These are phyloP conservation scores for Melanocharis versteri DNA, from an alignment of 2,113 vertebrate genomes.

Conservation along the genomic window DNA sequence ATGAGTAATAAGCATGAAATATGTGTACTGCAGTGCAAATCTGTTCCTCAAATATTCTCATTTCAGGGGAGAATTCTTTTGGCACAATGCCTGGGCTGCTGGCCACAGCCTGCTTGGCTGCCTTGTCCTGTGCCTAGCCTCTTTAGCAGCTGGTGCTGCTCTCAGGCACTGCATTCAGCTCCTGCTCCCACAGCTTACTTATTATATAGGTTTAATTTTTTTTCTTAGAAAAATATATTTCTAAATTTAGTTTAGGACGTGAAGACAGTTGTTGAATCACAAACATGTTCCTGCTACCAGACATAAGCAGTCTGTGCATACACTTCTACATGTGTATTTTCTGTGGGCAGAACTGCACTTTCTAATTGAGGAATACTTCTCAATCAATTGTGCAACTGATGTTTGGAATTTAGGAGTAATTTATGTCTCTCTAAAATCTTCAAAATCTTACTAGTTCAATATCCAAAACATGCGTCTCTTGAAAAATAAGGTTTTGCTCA, in stretches of 20 bases:
- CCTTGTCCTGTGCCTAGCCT: neutral
- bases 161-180: neutral
- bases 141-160: slow-evolving; percentile 38
- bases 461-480: neutral
- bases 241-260: slow-evolving; percentile 30
- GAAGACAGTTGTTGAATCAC: slow-evolving; percentile 18
- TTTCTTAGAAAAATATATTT: slow-evolving; percentile 35
- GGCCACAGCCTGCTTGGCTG: slow-evolving; percentile 20
- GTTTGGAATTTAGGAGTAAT: neutral
- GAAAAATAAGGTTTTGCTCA: neutral
- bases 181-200: neutral
- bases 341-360: neutral
- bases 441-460: neutral
- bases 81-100: slow-evolving; percentile 31
- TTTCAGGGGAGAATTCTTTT: slow-evolving; percentile 38
- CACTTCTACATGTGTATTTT: neutral
- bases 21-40: slow-evolving; percentile 26
- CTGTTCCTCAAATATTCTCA: slow-evolving; percentile 25
- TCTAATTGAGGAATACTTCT: neutral
- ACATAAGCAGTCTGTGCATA: neutral
- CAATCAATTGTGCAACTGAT: neutral
- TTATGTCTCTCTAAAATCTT: neutral
- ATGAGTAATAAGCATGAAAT: slow-evolving; percentile 41
- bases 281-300: neutral
- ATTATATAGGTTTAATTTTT: neutral